Evolutionary conservation across 2,113 vertebrate genomes (phyloP), one percentile per base, ranked within the genome.

Genomic region (Brienomyrus longianalis): DNA sequence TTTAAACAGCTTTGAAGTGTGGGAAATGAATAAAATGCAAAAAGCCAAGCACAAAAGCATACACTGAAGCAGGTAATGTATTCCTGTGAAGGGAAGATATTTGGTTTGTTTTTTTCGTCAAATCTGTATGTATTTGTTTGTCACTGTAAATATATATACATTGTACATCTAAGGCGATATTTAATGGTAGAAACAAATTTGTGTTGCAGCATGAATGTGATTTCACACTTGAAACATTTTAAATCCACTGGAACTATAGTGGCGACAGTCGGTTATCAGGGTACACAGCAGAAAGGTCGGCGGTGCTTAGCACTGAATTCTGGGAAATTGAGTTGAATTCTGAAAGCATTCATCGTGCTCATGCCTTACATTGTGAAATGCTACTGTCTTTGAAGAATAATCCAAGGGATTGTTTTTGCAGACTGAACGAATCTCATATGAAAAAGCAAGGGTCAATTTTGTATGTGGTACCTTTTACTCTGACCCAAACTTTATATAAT

Each of bases 31-130:
- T 84, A 10, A 23, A 89, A 89, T 83, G 50, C 88, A 89, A 89
- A 80, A 89, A 83, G 50, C 88, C 31, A 83, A 89, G 88, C 88
- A 89, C 77, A 89, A 84, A 85, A 89, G 31, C 51, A 35, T 39
- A 88, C 0, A 11, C 43, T 56, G 88, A 77, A 15, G 39, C 77
- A 62, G 88, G 88, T n/a, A 85, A 85, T 43, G 27, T 87, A 35
- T 27, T 87, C 85, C 54, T 62, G 23, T 84, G 11, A 89, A 56
- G 47, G 74, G 88, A 74, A 51, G 48, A 45, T 88, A 6, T 66
- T 66, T 66, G 59, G 31, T 54, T 52, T 15, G 9, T 80, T 39
- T 45, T 21, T 70, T 80, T 89, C 50, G 54, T 47, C 52, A 47
- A 62, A 43, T 45, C 39, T 83, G 31, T 83, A 51, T n/a, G 48